A percentile compares a stretch with the other conserved stretches of the same genome.
phyloP scores from a whole-genome alignment of 2,888 invertebrate genomes.

The Spodoptera exigua region DNA sequence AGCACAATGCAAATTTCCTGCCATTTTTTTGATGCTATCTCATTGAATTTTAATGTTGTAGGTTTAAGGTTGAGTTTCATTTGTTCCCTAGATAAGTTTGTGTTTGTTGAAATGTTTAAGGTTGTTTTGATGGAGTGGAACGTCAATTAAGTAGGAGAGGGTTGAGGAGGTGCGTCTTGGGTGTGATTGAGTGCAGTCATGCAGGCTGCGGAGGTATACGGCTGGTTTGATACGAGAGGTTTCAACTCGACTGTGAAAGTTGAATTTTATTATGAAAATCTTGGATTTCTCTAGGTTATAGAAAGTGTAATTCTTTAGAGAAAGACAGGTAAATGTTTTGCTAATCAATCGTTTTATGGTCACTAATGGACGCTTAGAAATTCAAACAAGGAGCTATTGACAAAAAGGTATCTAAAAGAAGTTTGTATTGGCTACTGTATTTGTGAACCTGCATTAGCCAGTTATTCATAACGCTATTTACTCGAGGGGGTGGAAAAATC shows the following conservation, averaged over 20 bases:
- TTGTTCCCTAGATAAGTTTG: conserved; percentile 46
- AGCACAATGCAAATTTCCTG: conserved; percentile 64
- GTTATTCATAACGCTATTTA: conserved; percentile 67
- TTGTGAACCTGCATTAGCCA: conserved; percentile 62
- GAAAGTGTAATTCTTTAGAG: too few species aligned
- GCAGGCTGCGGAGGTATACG: conserved; percentile 76
- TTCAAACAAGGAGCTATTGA: conserved; percentile 1
- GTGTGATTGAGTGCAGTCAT: conserved; percentile 86
- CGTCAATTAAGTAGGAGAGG: conserved; percentile 86
- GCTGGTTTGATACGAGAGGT: conserved; percentile 32
- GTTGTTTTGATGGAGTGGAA: conserved; percentile 86
- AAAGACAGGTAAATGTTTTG: too few species aligned
- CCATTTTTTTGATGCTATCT: conserved; percentile 64
- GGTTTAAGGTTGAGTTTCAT: conserved; percentile 66
- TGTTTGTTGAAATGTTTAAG: conserved; percentile 72
- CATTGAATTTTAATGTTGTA: conserved; percentile 55
- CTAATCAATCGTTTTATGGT: too few species aligned
- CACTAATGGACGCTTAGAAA: conserved; percentile 1
- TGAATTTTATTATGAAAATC: conserved; percentile 5
- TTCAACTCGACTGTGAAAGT: conserved; percentile 25
- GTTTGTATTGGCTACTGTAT: conserved; percentile 50
- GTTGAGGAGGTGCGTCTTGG: conserved; percentile 75
- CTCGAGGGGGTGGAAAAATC: conserved; percentile 78
- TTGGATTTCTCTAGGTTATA: neutral
- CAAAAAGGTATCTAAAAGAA: conserved; percentile 33